Base-by-base conservation (phyloP, 2,888 invertebrate species). In the Phortica magna region DNA sequence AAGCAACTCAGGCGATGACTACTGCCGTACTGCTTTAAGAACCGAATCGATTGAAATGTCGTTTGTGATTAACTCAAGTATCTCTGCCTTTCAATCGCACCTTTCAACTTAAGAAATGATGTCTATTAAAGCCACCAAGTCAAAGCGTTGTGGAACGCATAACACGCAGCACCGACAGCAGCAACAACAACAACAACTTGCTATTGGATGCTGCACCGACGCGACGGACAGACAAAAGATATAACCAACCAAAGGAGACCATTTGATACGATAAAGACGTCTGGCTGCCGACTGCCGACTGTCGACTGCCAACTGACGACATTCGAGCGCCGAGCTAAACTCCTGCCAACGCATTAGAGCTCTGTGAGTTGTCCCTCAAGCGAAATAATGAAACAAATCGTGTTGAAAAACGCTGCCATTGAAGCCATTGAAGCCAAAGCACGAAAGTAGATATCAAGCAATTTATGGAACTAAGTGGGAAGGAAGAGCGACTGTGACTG, bases 321-420 rank as follows among this genome's bases (percentile, higher is more conserved):
- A 7, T 55, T 55, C 5, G 17, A 14, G 14, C n/a, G 17, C 55
- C 17, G 12, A 55, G 19, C 22, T 2, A 22, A 61, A 22, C 1
- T 12, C 17, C 22, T 59, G 17, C 61, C 19, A 4, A 17, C 22
- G 10, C 19, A 61, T 17, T 22, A 14, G 0, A 14, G 10, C 14
- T 9, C 48, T 48, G 48, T 14, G 10, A 48, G 70, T 61, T 39
- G 67, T 74, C 74, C 74, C 74, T 67, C 39, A 53, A 74, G 74
- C 65, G 77, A 81, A 78, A 85, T 85, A 89, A 88, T 88, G 84
- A 87, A 88, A 86, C 85, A 89, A 88, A 89, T 88, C 87, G 86
- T 84, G 83, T 84, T 85, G 87, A 89, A 88, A 88, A 84, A 83
- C 80, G 59, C 61, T 42, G 57, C 70, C 67, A 68, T 14, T 39